Evolutionary conservation across 2,888 invertebrate species (phyloP).

Genomic region (Eristalis tenax): DNA sequence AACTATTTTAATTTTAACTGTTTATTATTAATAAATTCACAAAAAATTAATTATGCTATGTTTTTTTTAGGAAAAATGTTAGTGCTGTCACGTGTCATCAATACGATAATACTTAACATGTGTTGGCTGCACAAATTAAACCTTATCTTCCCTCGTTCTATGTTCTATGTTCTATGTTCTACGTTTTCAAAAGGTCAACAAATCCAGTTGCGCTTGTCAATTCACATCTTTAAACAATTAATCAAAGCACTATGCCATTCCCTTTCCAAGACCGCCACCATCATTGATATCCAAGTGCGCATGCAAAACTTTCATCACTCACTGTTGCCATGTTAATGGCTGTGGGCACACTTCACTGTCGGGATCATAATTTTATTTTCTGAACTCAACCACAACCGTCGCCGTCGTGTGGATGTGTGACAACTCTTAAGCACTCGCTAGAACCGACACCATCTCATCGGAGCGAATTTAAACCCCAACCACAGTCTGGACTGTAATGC

Average conservation of each 20-base stretch:
- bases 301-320: not conserved
- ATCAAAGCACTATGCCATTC: not conserved
- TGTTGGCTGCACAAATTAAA: too few species aligned
- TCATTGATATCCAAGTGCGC: not conserved
- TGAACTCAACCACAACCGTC: conserved; percentile 13
- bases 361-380: conserved; percentile 33
- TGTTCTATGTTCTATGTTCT: too few species aligned
- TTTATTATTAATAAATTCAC: too few species aligned
- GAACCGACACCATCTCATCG: conserved; percentile 32
- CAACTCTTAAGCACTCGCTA: conserved; percentile 49
- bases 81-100: too few species aligned
- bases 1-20: too few species aligned
- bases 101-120: too few species aligned
- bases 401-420: conserved; percentile 25
- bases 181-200: too few species aligned
- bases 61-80: too few species aligned
- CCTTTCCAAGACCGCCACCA: not conserved
- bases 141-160: too few species aligned
- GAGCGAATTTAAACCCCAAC: conserved; percentile 6
- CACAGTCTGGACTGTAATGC: conserved; percentile 26
- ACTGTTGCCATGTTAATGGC: conserved; percentile 19
- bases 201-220: not conserved
- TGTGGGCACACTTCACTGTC: conserved; percentile 22
- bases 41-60: too few species aligned
- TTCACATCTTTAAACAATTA: not conserved